Base-by-base conservation (phyloP, 2,888 invertebrate species). In the Atherix ibis region DNA sequence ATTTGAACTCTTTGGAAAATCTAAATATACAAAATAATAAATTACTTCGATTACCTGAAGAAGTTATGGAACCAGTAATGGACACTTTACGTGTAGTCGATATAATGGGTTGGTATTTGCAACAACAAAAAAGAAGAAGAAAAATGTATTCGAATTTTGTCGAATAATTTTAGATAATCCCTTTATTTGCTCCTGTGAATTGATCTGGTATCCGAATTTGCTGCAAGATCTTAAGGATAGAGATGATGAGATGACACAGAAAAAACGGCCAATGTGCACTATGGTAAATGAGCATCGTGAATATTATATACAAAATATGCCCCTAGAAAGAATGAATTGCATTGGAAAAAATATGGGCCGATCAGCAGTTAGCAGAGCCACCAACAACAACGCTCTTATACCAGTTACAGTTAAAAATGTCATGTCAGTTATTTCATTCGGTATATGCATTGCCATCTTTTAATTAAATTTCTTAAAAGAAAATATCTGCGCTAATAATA, bases 1-100 rank as follows among this genome's bases (percentile, higher is more conserved):
- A 85, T 56, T 65, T 91, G 40, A 87, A 88, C 60, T 88, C 88
- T 2, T 62, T 91, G 62, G 88, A 89, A 65, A 84, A 82, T 8
- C 58, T 91, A 30, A 87, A 80, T 55, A 65, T 91, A 37, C 84
- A 88, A 57, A 88, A 88, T 56, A 89, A 89, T 62, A 84, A 84
- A 56, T 62, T 91, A 43, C 71, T 70, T 44, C 77, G 80, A 45
- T 76, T 89, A 44, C 73, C 82, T 0, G 84, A 85, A 52, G 88
- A 88, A 53, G 79, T 87, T 31, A 87, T 85, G 73, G 85, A 87
- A 53, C 83, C 82, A 12, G 74, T 89, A 40, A 70, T 87, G 46
- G 88, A 89, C 54, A 88, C 87, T 0, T 66, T 89, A 9, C 70
- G 80, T 46, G 79, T 84, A 40, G 76, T 89, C 44, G 89, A 89